Percentiles rank a stretch among this genome's conserved stretches.
These are phyloP conservation scores for Macrophya alboannulata DNA, from an alignment of 2,888 invertebrate genomes.

Conservation along the genomic window DNA sequence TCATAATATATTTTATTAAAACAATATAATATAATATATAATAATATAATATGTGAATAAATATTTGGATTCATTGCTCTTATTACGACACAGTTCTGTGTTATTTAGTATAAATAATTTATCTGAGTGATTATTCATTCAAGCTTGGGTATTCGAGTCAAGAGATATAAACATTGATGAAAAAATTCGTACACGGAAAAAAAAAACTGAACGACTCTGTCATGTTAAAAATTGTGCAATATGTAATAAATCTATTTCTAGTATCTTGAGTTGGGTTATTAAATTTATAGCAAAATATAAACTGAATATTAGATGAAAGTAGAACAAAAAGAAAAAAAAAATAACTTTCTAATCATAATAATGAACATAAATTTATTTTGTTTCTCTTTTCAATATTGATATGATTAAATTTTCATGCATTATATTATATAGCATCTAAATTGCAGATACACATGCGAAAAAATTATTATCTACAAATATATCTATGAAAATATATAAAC, in stretches of 20 bases:
- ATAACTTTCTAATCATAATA: neutral
- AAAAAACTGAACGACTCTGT: neutral
- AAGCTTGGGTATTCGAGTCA: neutral
- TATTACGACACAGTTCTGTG: neutral
- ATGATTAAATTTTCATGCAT: neutral
- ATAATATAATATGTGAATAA: neutral
- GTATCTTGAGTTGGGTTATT: neutral
- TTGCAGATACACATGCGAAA: neutral
- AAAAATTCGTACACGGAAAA: neutral
- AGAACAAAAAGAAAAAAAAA: neutral
- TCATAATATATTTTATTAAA: too few species aligned
- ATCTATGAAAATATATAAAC: neutral
- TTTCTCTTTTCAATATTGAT: neutral
- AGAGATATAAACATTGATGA: neutral
- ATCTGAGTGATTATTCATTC: neutral
- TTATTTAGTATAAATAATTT: neutral
- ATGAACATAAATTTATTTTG: neutral
- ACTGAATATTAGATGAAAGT: neutral
- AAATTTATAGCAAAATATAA: neutral
- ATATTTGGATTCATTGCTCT: neutral
- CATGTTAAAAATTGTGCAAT: neutral
- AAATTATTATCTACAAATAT: neutral
- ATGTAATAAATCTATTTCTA: slow-evolving; percentile 3
- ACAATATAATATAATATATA: neutral
- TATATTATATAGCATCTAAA: neutral